Conservation (phyloP, 2,888 invertebrate genomes). For the Acanthopleura granulata region DNA sequence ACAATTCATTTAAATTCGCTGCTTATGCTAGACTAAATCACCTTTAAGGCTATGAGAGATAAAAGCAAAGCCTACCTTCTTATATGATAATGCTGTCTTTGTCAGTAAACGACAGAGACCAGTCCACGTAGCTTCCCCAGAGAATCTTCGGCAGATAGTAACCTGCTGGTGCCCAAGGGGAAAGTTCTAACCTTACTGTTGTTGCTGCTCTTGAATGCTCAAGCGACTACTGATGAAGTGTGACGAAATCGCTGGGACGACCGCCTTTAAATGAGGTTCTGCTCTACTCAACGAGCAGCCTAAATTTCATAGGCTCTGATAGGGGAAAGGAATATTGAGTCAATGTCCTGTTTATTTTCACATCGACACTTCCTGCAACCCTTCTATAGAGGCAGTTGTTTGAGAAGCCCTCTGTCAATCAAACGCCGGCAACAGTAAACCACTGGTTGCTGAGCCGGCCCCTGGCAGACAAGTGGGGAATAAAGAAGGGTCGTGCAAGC, state of each 20-base stretch:
- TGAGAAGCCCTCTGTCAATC: conserved; percentile 14
- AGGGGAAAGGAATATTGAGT: neutral
- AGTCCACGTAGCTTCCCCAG: neutral
- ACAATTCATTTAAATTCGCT: no score
- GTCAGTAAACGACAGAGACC: neutral
- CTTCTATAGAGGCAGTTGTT: neutral
- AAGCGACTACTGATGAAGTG: neutral
- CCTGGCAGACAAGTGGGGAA: neutral
- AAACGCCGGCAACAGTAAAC: conserved; percentile 8
- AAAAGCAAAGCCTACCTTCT: neutral
- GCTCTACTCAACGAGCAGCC: neutral
- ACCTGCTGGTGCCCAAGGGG: neutral
- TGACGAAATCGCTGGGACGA: neutral
- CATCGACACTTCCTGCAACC: conserved; percentile 14
- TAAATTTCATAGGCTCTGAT: conserved; percentile 1
- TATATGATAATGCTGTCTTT: neutral
- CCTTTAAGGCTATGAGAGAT: neutral
- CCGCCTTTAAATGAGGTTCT: neutral
- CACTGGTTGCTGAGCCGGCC: neutral
- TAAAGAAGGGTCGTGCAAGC: neutral
- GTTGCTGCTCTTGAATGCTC: neutral
- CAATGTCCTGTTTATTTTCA: conserved; percentile 16
- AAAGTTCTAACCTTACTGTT: neutral
- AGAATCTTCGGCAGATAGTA: neutral
- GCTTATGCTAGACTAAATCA: no score